Percentiles rank a stretch among this genome's conserved stretches.
phyloP scores from a whole-genome alignment of 2,888 invertebrate species.

The Clepsis dumicolana region DNA sequence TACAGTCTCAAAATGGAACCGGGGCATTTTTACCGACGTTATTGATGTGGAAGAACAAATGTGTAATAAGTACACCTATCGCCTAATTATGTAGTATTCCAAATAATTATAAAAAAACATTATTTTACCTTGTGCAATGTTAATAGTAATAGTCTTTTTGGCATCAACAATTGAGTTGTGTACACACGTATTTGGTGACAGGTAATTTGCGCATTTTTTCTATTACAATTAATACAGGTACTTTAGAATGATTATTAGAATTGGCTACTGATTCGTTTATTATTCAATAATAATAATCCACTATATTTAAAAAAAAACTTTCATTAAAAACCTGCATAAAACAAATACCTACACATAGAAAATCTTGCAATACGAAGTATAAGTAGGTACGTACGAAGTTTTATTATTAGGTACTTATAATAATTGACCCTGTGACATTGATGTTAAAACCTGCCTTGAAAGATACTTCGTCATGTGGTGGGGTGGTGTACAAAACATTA shows the following conservation, averaged over 20 bases:
- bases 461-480: neutral
- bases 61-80: neutral
- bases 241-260: neutral
- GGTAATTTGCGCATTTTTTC: neutral
- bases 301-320: neutral
- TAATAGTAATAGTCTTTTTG: neutral
- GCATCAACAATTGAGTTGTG: neutral
- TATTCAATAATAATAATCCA: neutral
- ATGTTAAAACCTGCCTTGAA: neutral
- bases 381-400: neutral
- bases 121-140: neutral
- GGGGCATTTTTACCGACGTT: neutral
- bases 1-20: too few species aligned
- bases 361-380: neutral
- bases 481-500: neutral
- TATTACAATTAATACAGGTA: neutral
- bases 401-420: slow-evolving; percentile 11
- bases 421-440: slow-evolving; percentile 27
- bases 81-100: neutral
- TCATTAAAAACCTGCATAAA: neutral
- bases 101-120: neutral
- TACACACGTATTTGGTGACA: neutral
- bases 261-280: neutral
- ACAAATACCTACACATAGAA: neutral
- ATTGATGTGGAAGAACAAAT: neutral